Evolutionary conservation across 2,888 invertebrate species (phyloP).

Genomic region (Ophion costatus): DNA sequence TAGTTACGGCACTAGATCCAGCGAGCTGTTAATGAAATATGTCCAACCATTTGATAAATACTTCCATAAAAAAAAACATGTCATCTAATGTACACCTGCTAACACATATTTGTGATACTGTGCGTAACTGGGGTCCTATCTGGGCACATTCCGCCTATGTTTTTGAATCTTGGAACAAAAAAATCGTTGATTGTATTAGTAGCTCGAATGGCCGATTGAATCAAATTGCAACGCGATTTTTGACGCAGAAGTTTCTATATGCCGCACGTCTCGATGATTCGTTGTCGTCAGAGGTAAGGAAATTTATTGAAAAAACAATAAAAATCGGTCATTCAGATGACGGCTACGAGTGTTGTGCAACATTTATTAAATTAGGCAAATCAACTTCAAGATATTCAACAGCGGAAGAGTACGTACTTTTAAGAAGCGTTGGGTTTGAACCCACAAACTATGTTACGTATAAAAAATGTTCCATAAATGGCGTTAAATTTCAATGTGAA

Average conservation of each 20-base stretch:
- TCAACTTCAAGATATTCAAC: not conserved
- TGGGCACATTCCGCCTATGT: constrained; percentile 39
- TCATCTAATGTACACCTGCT: constrained; percentile 47
- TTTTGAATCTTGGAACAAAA: constrained; percentile 53
- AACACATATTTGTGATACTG: constrained; percentile 44
- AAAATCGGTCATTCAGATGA: constrained; percentile 1
- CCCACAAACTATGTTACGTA: constrained; percentile 5
- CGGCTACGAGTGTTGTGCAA: constrained; percentile 2
- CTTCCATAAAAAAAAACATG: constrained; percentile 38
- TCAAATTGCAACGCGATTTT: constrained; percentile 43
- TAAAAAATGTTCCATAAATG: constrained; percentile 5
- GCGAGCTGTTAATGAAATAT: constrained; percentile 14
- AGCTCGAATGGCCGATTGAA: constrained; percentile 35
- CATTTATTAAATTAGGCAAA: constrained; percentile 5
- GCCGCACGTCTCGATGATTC: constrained; percentile 19
- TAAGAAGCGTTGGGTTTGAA: not conserved
- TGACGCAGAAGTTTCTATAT: constrained; percentile 27
- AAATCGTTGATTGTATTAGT: constrained; percentile 34
- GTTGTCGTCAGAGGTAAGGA: constrained; percentile 5
- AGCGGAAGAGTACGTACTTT: constrained; percentile 3
- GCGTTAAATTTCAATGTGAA: constrained; percentile 2
- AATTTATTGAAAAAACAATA: not conserved
- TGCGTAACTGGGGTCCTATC: constrained; percentile 44
- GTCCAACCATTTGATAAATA: constrained; percentile 24
- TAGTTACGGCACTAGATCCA: too few relatives aligned